These are phyloP conservation scores for Aricia agestis DNA, from an alignment of 1,140 invertebrate genomes.

Conservation along the genomic window DNA sequence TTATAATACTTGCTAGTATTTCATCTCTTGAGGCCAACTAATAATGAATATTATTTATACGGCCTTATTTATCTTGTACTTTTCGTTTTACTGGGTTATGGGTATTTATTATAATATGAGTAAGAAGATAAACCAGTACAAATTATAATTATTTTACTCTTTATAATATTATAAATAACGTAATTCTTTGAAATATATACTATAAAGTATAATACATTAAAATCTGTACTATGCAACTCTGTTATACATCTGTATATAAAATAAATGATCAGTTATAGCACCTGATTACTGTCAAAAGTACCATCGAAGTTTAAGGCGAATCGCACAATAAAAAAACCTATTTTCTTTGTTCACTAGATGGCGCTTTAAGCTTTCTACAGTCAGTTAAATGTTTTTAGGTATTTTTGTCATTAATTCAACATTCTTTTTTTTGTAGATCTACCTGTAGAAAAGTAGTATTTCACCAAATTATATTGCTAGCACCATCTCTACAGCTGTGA, in stretches of 20 bases:
- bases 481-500: too few species aligned
- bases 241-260: conserved; percentile 14
- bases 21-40: background rate
- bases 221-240: background rate
- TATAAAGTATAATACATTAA: background rate
- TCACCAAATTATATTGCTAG: too few species aligned
- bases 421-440: too few species aligned
- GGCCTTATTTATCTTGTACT: background rate
- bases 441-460: too few species aligned
- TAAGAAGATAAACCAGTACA: background rate
- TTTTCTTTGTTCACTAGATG: background rate
- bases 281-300: background rate
- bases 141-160: background rate
- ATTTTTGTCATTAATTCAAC: too few species aligned
- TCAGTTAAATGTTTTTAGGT: too few species aligned
- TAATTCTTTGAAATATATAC: background rate
- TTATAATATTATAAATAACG: background rate
- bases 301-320: background rate
- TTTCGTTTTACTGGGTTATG: background rate
- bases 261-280: conserved; percentile 6
- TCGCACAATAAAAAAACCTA: background rate
- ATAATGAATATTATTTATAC: background rate
- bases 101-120: background rate
- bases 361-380: background rate
- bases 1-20: background rate